phyloP scores from a whole-genome alignment of 2,888 invertebrate genomes.

The Mesoligia furuncula region DNA sequence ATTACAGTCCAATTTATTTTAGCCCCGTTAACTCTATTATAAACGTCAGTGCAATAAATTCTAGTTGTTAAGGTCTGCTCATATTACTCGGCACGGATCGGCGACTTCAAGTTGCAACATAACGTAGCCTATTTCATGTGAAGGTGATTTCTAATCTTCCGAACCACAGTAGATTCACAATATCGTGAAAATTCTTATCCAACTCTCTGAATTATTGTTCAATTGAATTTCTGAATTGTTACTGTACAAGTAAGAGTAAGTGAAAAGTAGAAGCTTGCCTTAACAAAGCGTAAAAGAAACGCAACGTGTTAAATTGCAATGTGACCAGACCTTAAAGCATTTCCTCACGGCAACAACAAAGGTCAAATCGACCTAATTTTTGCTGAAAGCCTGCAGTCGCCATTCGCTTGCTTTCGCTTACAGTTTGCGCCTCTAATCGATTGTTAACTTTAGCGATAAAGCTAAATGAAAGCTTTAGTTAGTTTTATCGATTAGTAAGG shows the following conservation, averaged over 20 bases:
- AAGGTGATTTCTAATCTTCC: constrained; percentile 18
- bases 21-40: constrained; percentile 61
- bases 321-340: constrained; percentile 62
- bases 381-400: constrained; percentile 70
- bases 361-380: constrained; percentile 68
- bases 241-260: neutral
- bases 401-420: constrained; percentile 71
- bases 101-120: constrained; percentile 30
- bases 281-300: constrained; percentile 17
- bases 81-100: constrained; percentile 42
- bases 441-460: constrained; percentile 74
- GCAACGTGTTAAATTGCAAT: constrained; percentile 29
- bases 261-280: neutral
- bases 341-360: constrained; percentile 62
- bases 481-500: constrained; percentile 83
- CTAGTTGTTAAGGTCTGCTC: constrained; percentile 61
- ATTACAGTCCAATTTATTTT: constrained; percentile 66
- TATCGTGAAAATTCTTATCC: neutral
- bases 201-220: neutral
- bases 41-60: constrained; percentile 65
- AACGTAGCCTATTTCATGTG: constrained; percentile 22
- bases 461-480: constrained; percentile 76
- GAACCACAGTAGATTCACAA: constrained; percentile 2
- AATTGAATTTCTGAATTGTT: neutral
- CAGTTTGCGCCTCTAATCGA: constrained; percentile 69